These are phyloP conservation scores for Thunnus maccoyii DNA, from an alignment of 2,113 vertebrate species.

Conservation along the genomic window DNA sequence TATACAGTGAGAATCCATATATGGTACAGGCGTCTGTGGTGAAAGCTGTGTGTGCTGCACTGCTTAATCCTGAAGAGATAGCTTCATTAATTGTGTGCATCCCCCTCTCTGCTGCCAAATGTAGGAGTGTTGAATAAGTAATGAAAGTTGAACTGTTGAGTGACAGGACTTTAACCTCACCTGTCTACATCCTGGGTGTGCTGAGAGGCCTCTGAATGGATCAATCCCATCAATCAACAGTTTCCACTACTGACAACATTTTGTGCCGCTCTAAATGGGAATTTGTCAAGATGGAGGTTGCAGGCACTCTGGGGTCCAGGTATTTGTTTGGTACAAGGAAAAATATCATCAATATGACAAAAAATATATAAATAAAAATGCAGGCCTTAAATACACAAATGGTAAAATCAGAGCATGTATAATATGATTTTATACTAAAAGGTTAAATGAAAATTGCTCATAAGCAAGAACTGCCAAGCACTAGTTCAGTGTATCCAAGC, in stretches of 20 bases:
- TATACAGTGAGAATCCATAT: slow-evolving; percentile 62
- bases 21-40: slow-evolving; percentile 36
- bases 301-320: not conserved
- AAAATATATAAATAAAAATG: not conserved
- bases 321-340: not conserved
- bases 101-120: slow-evolving; percentile 50
- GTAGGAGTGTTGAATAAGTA: slow-evolving; percentile 65
- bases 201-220: slow-evolving; percentile 41
- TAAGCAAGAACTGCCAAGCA: slow-evolving; percentile 4
- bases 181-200: slow-evolving; percentile 48
- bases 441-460: slow-evolving; percentile 30
- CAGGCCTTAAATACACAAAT: not conserved
- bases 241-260: slow-evolving; percentile 29
- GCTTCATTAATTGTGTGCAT: slow-evolving; percentile 76
- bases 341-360: not conserved
- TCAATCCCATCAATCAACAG: slow-evolving; percentile 66
- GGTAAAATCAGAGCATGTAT: slow-evolving; percentile 32
- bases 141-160: slow-evolving; percentile 67
- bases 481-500: not conserved
- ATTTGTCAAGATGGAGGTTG: slow-evolving; percentile 37
- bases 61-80: slow-evolving; percentile 72
- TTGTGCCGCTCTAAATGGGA: slow-evolving; percentile 34
- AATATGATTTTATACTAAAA: slow-evolving; percentile 34
- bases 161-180: slow-evolving; percentile 72
- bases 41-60: slow-evolving; percentile 47